These are phyloP conservation scores for Polypterus senegalus DNA, from an alignment of 2,113 vertebrate genomes.

Conservation along the genomic window DNA sequence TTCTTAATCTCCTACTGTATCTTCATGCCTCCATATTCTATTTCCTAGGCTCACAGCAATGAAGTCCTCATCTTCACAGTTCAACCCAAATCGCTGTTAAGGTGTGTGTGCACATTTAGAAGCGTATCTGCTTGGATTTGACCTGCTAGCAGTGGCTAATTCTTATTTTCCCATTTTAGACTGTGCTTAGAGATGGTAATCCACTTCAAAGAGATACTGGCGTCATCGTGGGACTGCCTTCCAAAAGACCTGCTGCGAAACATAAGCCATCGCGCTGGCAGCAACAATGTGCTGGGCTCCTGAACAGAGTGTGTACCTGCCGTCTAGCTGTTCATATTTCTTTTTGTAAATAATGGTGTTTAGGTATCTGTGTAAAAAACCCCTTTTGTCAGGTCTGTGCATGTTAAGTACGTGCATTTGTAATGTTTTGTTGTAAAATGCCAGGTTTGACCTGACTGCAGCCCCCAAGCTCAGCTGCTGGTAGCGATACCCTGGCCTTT, in stretches of 20 bases:
- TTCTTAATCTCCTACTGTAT: background rate
- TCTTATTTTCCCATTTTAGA: conserved; percentile 39
- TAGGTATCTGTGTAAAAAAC: too few relatives aligned
- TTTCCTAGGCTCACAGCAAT: conserved; percentile 79
- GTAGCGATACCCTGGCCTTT: too few relatives aligned
- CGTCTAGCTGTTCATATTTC: too few relatives aligned
- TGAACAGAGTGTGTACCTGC: conserved; percentile 29
- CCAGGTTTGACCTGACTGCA: too few relatives aligned
- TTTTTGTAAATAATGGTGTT: too few relatives aligned
- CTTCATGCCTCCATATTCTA: background rate
- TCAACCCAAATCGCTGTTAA: conserved; percentile 78
- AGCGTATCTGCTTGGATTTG: too few relatives aligned
- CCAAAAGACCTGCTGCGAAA: conserved; percentile 81
- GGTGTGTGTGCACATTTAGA: conserved; percentile 48
- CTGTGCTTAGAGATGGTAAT: conserved; percentile 74
- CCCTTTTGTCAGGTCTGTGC: too few relatives aligned
- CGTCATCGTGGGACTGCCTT: conserved; percentile 73
- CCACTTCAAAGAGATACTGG: conserved; percentile 69
- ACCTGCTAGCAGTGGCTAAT: background rate
- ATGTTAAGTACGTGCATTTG: too few relatives aligned
- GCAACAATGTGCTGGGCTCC: conserved; percentile 73
- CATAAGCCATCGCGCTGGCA: conserved; percentile 66
- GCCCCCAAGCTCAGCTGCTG: too few relatives aligned
- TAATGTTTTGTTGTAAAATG: too few relatives aligned
- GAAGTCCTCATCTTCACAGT: conserved; percentile 80